phyloP scores from a whole-genome alignment of 2,888 invertebrate genomes.

The Drosophila paracracens region DNA sequence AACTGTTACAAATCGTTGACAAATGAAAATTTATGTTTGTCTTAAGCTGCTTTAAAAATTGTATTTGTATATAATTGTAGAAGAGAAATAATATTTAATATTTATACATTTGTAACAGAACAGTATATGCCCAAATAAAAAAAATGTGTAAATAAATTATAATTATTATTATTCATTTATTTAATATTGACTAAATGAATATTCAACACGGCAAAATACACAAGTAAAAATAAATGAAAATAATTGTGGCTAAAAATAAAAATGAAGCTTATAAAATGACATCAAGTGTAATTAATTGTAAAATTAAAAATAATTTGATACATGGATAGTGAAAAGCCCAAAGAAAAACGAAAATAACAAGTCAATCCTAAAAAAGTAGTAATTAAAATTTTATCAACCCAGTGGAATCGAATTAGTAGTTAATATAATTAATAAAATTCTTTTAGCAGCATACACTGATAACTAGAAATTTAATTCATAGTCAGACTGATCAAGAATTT shows the following conservation, averaged over 20 bases:
- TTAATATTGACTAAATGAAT: too few species aligned
- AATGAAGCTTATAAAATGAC: background rate
- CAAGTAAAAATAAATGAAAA: too few species aligned
- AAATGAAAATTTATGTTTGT: background rate
- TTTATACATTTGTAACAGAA: background rate
- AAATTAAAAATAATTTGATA: background rate
- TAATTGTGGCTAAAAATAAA: too few species aligned
- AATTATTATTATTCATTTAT: background rate
- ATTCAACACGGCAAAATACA: too few species aligned
- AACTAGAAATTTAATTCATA: background rate
- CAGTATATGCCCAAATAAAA: background rate
- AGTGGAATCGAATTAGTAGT: background rate
- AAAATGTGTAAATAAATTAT: background rate
- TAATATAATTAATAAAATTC: background rate
- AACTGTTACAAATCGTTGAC: background rate
- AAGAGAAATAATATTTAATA: background rate
- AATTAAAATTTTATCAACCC: background rate
- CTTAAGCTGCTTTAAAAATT: background rate
- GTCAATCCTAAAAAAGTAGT: background rate
- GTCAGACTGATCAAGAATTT: background rate
- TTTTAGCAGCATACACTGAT: background rate
- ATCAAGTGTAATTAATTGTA: background rate
- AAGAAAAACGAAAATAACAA: background rate
- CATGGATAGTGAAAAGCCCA: background rate
- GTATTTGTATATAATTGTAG: background rate